These are phyloP conservation scores for Drosophila silvestris DNA, from an alignment of 2,888 invertebrate genomes.

Conservation along the genomic window DNA sequence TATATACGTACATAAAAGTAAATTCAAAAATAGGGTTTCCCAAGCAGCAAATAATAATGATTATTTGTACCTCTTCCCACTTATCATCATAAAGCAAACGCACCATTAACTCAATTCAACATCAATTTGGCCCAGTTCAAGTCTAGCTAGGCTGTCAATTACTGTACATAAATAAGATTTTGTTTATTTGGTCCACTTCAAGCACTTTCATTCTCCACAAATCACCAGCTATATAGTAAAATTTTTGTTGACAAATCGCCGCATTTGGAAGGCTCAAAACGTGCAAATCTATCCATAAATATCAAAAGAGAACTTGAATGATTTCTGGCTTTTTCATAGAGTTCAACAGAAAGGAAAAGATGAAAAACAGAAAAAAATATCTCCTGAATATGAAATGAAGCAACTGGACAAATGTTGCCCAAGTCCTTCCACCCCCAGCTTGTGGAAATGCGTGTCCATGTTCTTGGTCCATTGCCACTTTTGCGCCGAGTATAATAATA, in stretches of 20 bases:
- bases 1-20: neutral
- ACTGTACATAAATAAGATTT: neutral
- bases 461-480: slow-evolving; percentile 52
- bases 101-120: neutral
- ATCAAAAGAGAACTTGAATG: slow-evolving; percentile 50
- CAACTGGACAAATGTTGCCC: slow-evolving; percentile 75
- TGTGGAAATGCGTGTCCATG: slow-evolving; percentile 7
- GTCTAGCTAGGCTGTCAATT: neutral
- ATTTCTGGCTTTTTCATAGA: slow-evolving; percentile 59
- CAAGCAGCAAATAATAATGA: neutral
- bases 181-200: slow-evolving; percentile 1
- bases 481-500: slow-evolving; percentile 73
- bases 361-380: slow-evolving; percentile 50
- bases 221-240: neutral
- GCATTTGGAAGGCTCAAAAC: neutral
- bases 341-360: slow-evolving; percentile 56
- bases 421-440: neutral
- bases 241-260: slow-evolving; percentile 1
- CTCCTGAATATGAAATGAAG: slow-evolving; percentile 80
- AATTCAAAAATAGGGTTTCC: neutral
- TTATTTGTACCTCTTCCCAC: neutral
- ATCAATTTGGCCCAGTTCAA: neutral
- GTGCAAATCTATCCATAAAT: slow-evolving; percentile 39
- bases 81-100: neutral
- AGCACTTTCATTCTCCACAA: neutral